A percentile compares a stretch with the other conserved stretches of the same genome.
These are phyloP conservation scores for Atta cephalotes DNA, from an alignment of 1,140 invertebrate genomes.

Conservation along the genomic window DNA sequence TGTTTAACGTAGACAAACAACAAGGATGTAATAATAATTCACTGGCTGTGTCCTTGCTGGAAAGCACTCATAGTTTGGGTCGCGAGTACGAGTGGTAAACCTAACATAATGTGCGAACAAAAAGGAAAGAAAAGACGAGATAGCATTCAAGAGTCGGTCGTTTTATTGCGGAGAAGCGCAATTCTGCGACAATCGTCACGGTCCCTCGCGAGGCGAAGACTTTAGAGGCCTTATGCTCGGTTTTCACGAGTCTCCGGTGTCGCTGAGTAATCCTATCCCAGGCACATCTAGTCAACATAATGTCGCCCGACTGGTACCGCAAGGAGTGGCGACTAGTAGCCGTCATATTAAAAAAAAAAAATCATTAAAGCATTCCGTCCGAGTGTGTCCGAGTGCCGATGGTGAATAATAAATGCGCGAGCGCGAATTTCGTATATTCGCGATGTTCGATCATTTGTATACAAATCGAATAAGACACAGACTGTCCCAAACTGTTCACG, in stretches of 20 bases:
- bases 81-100: not conserved
- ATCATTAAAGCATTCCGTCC: slow-evolving; percentile 24
- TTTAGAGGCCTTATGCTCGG: slow-evolving; percentile 79
- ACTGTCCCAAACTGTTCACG: not conserved
- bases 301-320: slow-evolving; percentile 80
- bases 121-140: slow-evolving; percentile 38
- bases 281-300: slow-evolving; percentile 79
- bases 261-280: slow-evolving; percentile 81
- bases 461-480: not conserved
- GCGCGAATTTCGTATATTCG: slow-evolving; percentile 17
- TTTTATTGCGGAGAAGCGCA: slow-evolving; percentile 22
- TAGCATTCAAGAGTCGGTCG: slow-evolving; percentile 25
- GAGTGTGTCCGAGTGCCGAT: slow-evolving; percentile 20
- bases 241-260: slow-evolving; percentile 83
- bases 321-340: slow-evolving; percentile 55
- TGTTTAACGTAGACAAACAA: too few species aligned
- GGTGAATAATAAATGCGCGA: slow-evolving; percentile 30
- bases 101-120: slow-evolving; percentile 9
- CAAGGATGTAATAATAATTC: too few species aligned
- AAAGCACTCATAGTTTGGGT: not conserved
- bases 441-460: not conserved
- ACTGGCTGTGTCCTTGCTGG: too few species aligned
- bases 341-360: slow-evolving; percentile 41
- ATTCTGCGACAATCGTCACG: slow-evolving; percentile 69
- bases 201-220: slow-evolving; percentile 69